Percentiles rank a stretch among this genome's conserved stretches.
phyloP scores from a whole-genome alignment of 2,113 vertebrate genomes.

The Eudyptes chrysolophus region DNA sequence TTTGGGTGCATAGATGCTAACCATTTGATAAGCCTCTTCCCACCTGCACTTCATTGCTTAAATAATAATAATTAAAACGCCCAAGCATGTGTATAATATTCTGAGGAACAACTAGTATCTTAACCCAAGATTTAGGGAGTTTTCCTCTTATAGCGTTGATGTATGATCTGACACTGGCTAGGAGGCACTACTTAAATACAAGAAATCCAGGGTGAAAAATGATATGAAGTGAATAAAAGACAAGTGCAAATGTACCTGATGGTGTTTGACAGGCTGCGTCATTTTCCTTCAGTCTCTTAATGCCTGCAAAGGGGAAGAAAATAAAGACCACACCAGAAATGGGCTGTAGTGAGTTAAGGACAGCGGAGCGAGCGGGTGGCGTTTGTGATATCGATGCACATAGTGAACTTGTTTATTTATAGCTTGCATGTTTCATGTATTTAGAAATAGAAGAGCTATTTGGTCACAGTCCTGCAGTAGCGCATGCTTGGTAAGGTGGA shows the following conservation, averaged over 20 bases:
- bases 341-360: not conserved
- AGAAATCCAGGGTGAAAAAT: not conserved
- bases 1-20: not conserved
- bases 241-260: not conserved
- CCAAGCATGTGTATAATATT: not conserved
- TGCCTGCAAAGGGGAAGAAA: not conserved
- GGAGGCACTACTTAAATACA: not conserved
- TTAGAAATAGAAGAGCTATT: not conserved
- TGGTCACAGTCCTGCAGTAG: not conserved
- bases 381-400: not conserved
- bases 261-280: not conserved
- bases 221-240: accelerated
- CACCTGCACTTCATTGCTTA: not conserved
- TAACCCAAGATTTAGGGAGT: not conserved
- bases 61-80: not conserved
- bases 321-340: not conserved
- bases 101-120: not conserved
- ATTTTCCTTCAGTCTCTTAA: not conserved
- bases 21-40: not conserved
- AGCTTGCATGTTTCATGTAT: not conserved
- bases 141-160: not conserved
- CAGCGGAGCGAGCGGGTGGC: accelerated
- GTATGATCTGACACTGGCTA: not conserved
- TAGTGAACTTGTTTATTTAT: constrained; percentile 30
- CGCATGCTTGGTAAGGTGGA: not conserved